Evolutionary conservation across 1,140 invertebrate genomes (phyloP), one percentile per base, ranked within the genome.

Genomic region (Drosophila sp.): DNA sequence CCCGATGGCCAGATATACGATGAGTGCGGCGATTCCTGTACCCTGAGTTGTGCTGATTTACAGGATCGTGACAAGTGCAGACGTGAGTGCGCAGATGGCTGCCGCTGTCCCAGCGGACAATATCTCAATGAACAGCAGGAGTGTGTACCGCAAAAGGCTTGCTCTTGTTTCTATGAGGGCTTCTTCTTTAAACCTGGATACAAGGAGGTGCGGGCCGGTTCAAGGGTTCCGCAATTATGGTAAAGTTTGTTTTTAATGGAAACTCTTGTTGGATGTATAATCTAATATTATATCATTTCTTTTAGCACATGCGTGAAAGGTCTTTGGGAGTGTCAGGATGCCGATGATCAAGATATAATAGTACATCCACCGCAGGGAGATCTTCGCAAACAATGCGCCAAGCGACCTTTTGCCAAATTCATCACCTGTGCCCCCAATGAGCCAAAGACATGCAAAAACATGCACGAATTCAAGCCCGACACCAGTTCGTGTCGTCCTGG

Each of bases 381-480:
- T 54, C 84, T 95, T 30, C 93, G 94, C 60, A 92, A 92, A 23
- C 93, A 93, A 56, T 97, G 96, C 80, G 93, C 93, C 58, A 92
- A 94, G 0, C 91, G 92, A 0, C 91, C 93, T 25, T 94, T 96
- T 87, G 93, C 95, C 76, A 95, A 95, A 78, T 96, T 96, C 72
- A 96, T 96, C 4, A 95, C 95, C 60, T 98, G 97, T 90, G 94
- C 95, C 74, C 94, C 95, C 0, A 93, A 93, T 0, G 95, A 96
- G 77, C 96, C 95, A 0, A 91, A 94, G 33, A 97, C 97, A 0
- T 98, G 97, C 92, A 95, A 95, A 93, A 97, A 97, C 86, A 96
- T 97, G 95, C 95, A 96, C 70, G 92, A 94, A 32, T 72, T 92
- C 61, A 40, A 92, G 64, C 55, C 91, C 73, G 79, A 93, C 68